These are phyloP conservation scores for Aphelenchoides fujianensis DNA, from an alignment of 1,140 invertebrate genomes.

Conservation along the genomic window DNA sequence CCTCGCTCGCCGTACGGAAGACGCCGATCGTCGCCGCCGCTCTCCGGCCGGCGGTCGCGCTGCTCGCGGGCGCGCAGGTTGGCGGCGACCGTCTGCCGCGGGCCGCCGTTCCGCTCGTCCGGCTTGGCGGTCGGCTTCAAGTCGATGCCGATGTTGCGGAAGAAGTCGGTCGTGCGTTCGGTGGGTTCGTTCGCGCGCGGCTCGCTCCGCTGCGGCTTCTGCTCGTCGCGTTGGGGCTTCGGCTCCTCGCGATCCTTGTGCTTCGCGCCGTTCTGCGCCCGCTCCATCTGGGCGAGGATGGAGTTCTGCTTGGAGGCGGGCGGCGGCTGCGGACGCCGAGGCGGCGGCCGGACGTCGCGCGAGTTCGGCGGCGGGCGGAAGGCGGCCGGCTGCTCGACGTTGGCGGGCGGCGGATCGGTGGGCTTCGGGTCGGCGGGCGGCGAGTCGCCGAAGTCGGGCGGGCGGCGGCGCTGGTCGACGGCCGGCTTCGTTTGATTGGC, in stretches of 20 bases:
- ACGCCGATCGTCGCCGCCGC: no score
- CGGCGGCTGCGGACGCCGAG: neutral
- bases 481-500: neutral
- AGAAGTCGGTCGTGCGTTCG: neutral
- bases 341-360: neutral
- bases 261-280: neutral
- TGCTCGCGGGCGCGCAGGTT: no score
- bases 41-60: no score
- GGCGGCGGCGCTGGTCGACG: neutral
- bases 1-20: no score
- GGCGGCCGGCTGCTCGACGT: neutral
- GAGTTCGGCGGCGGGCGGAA: neutral
- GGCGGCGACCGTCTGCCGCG: no score
- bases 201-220: no score
- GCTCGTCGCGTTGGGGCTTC: no score
- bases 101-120: neutral
- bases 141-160: neutral
- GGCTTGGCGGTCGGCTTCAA: neutral
- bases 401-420: neutral
- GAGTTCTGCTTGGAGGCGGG: neutral
- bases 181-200: neutral
- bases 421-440: constrained; percentile 8
- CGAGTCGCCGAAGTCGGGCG: neutral
- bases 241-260: no score
- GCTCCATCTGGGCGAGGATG: neutral